phyloP scores from a whole-genome alignment of 2,888 invertebrate species.

The Tupiocoris notatus region DNA sequence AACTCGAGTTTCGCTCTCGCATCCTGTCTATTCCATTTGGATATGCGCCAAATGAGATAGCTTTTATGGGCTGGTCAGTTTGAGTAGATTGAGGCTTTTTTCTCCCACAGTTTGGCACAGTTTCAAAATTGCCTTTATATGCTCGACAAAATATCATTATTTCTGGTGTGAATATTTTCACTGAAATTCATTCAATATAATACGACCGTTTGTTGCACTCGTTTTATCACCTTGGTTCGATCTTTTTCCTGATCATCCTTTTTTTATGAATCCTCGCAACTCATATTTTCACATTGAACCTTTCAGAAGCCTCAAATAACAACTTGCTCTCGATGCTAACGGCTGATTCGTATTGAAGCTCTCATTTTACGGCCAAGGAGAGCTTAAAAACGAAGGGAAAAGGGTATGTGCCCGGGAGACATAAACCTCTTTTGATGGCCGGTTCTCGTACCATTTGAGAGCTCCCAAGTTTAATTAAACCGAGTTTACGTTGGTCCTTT shows the following conservation, averaged over 20 bases:
- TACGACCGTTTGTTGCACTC: no score
- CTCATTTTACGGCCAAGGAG: constrained; percentile 12
- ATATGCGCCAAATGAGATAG: constrained; percentile 3
- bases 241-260: no score
- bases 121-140: no score
- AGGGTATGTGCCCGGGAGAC: not conserved
- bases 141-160: no score
- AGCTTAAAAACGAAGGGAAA: not conserved
- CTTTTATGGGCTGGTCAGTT: no score
- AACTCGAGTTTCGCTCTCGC: no score
- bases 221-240: no score
- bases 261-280: not conserved
- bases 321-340: constrained; percentile 17
- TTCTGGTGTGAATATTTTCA: no score
- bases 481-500: constrained; percentile 12
- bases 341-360: constrained; percentile 27
- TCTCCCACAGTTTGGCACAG: no score
- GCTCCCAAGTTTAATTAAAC: constrained; percentile 28
- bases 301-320: no score
- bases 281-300: not conserved
- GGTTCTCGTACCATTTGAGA: constrained; percentile 28
- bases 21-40: not conserved
- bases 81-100: no score
- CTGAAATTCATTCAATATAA: no score
- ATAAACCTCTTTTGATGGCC: constrained; percentile 16